Percentiles rank a stretch among this genome's conserved stretches.
These are phyloP conservation scores for Fistularia commersonii DNA, from an alignment of 2,797 vertebrate genomes.

Conservation along the genomic window DNA sequence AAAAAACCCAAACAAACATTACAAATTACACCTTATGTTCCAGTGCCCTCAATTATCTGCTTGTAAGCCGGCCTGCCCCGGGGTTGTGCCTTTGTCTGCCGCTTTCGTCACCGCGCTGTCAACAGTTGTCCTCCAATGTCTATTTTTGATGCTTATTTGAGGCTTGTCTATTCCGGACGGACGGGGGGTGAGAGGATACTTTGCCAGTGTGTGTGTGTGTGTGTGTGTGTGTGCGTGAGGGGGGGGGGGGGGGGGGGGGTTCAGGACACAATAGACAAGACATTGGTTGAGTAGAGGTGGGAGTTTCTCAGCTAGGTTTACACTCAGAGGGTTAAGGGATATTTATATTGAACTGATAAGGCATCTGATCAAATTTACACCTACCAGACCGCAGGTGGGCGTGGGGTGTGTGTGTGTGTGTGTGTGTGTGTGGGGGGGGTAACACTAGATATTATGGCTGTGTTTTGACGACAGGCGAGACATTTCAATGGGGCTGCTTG, in stretches of 20 bases:
- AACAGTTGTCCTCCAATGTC: constrained; percentile 87
- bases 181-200: constrained; percentile 25
- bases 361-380: constrained; percentile 61
- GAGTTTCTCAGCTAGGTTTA: constrained; percentile 61
- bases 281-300: constrained; percentile 41
- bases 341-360: constrained; percentile 69
- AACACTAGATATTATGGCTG: constrained; percentile 59
- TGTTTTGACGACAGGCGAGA: constrained; percentile 61
- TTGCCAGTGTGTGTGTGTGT: not conserved
- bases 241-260: constrained; percentile 23
- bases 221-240: not conserved
- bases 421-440: no score
- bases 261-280: constrained; percentile 78
- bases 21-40: constrained; percentile 75
- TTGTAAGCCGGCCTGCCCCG: constrained; percentile 84
- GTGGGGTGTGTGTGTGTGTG: no score
- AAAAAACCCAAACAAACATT: constrained; percentile 45
- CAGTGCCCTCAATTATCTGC: constrained; percentile 84
- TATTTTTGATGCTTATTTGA: constrained; percentile 87
- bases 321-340: constrained; percentile 40
- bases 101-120: constrained; percentile 82
- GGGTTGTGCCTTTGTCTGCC: constrained; percentile 81
- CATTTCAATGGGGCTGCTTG: constrained; percentile 50
- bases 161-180: constrained; percentile 76
- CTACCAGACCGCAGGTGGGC: constrained; percentile 33